A percentile compares a stretch with the other conserved stretches of the same genome.
Conservation (phyloP, 2,888 invertebrate genomes). For the Drosophila antonietae region DNA sequence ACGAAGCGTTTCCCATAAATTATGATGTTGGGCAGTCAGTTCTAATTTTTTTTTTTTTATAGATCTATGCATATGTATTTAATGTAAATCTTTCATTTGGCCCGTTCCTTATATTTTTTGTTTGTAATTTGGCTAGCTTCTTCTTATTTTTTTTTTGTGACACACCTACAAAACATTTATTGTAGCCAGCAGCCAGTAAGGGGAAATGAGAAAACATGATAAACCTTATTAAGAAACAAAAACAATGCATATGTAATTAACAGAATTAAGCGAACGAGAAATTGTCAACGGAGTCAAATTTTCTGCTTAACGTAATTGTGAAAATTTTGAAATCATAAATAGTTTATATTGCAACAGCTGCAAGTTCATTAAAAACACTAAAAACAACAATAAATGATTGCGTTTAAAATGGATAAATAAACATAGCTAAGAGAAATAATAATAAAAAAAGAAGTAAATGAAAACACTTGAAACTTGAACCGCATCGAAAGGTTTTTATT, state of each 20-base stretch:
- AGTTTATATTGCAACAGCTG: background rate
- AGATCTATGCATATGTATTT: slow-evolving; percentile 5
- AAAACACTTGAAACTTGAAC: slow-evolving; percentile 18
- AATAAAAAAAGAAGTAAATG: background rate
- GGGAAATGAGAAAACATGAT: slow-evolving; percentile 79
- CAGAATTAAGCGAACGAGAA: background rate
- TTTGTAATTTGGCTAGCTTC: background rate
- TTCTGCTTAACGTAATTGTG: slow-evolving; percentile 14
- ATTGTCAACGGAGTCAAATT: slow-evolving; percentile 3
- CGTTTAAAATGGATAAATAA: slow-evolving; percentile 20
- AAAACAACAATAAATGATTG: slow-evolving; percentile 12
- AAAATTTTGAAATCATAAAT: slow-evolving; percentile 1
- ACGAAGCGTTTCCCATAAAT: background rate
- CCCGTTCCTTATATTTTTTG: background rate
- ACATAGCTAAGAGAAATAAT: slow-evolving; percentile 39
- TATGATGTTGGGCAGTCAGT: slow-evolving; percentile 16
- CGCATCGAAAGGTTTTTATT: slow-evolving; percentile 5
- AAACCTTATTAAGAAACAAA: background rate
- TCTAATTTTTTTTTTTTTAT: slow-evolving; percentile 17
- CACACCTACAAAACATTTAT: background rate
- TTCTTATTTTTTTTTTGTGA: background rate
- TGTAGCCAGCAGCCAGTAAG: slow-evolving; percentile 85
- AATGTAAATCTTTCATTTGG: slow-evolving; percentile 1
- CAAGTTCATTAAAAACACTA: slow-evolving; percentile 9
- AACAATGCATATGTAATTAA: background rate